Conservation (phyloP, 2,797 vertebrate species). For the Lacerta bilineata region DNA sequence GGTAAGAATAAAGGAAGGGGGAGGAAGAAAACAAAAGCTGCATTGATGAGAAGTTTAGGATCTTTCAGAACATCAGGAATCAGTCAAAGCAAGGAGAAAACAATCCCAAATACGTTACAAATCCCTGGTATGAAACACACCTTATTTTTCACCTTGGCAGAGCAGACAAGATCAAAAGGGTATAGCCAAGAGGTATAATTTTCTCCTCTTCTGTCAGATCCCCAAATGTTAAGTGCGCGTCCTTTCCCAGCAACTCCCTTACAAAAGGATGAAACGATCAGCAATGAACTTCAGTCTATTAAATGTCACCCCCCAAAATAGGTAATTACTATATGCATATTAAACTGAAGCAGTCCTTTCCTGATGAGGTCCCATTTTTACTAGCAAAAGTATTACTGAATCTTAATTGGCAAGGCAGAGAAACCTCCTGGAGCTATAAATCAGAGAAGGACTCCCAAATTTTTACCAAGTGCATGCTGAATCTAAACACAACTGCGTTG, state of each 20-base stretch:
- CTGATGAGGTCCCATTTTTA: conserved; percentile 47
- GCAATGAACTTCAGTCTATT: conserved; percentile 73
- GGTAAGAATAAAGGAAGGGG: not conserved
- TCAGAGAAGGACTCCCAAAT: conserved; percentile 11
- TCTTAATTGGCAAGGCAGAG: conserved; percentile 28
- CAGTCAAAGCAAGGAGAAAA: conserved; percentile 17
- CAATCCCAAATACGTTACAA: conserved; percentile 15
- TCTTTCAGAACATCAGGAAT: conserved; percentile 32
- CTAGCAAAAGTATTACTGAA: conserved; percentile 41
- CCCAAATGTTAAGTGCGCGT: conserved; percentile 67
- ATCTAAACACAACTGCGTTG: not conserved
- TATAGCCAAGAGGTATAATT: conserved; percentile 70
- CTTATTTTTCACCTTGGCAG: conserved; percentile 64
- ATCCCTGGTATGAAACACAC: conserved; percentile 31
- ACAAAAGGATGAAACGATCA: conserved; percentile 69
- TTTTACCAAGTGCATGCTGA: not conserved
- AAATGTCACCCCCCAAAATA: conserved; percentile 79
- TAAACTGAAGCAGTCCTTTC: conserved; percentile 66
- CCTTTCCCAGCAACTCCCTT: conserved; percentile 57
- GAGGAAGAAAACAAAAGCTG: not conserved
- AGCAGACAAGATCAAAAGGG: conserved; percentile 68
- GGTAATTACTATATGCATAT: conserved; percentile 74
- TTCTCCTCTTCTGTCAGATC: conserved; percentile 69
- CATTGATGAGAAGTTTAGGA: conserved; percentile 17
- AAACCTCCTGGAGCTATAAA: conserved; percentile 22